Conservation (phyloP, 2,113 vertebrate genomes). For the Taurulus bubalis region DNA sequence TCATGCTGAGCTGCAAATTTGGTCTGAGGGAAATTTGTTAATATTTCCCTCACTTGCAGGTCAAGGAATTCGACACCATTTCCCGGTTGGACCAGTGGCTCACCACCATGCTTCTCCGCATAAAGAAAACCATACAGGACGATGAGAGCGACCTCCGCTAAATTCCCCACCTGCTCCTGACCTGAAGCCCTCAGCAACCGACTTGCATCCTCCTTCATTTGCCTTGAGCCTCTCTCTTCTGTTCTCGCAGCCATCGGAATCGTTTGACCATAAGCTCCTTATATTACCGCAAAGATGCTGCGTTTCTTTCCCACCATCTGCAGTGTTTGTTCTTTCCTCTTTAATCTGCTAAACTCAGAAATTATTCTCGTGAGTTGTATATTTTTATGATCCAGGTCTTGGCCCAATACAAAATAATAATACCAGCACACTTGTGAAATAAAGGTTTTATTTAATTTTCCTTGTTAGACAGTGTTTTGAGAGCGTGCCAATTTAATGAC, state of each 20-base stretch:
- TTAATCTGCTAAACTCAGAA: slow-evolving; percentile 12
- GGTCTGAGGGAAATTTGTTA: background rate
- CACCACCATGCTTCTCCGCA: slow-evolving; percentile 95
- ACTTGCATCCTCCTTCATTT: slow-evolving; percentile 31
- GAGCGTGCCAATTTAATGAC: slow-evolving; percentile 26
- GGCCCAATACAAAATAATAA: slow-evolving; percentile 41
- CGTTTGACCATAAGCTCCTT: slow-evolving; percentile 15
- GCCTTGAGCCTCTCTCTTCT: slow-evolving; percentile 48
- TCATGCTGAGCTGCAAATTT: background rate
- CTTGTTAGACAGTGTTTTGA: slow-evolving; percentile 13
- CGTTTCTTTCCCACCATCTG: slow-evolving; percentile 36
- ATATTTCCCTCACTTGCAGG: slow-evolving; percentile 73
- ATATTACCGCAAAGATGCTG: slow-evolving; percentile 8
- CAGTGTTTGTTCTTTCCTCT: slow-evolving; percentile 54
- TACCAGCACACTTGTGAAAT: slow-evolving; percentile 54
- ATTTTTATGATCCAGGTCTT: slow-evolving; percentile 36
- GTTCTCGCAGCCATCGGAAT: slow-evolving; percentile 22
- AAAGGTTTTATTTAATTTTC: slow-evolving; percentile 45
- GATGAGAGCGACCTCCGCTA: slow-evolving; percentile 89
- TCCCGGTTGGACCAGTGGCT: slow-evolving; percentile 96
- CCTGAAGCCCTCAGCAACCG: background rate
- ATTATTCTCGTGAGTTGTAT: slow-evolving; percentile 19
- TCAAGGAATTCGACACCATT: slow-evolving; percentile 94
- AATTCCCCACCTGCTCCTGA: background rate
- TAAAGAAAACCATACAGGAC: slow-evolving; percentile 94